These are phyloP conservation scores for Epiblema foenella DNA, from an alignment of 2,888 invertebrate genomes.

Conservation along the genomic window DNA sequence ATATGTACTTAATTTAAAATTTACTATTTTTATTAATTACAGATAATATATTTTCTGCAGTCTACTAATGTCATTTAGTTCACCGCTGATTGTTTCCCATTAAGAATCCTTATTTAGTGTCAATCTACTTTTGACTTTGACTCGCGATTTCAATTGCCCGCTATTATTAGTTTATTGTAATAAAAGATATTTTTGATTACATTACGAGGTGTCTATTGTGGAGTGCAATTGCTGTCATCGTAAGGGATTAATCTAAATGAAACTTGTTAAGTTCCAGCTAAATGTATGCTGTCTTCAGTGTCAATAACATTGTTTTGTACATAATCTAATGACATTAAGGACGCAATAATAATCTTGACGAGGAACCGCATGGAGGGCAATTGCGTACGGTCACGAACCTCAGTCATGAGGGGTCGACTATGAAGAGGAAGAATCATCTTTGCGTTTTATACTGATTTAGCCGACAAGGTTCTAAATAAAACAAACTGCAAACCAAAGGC, in stretches of 20 bases:
- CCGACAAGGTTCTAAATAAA: not conserved
- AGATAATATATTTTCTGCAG: not conserved
- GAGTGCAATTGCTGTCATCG: slow-evolving; percentile 3
- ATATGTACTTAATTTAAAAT: slow-evolving; percentile 17
- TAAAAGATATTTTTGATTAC: not conserved
- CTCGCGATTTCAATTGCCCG: not conserved
- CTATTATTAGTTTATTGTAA: not conserved
- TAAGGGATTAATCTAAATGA: no score
- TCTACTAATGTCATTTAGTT: not conserved
- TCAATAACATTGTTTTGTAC: slow-evolving; percentile 10
- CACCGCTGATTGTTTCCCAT: not conserved
- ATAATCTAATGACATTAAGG: not conserved
- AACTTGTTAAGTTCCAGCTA: slow-evolving; percentile 2
- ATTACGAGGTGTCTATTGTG: not conserved
- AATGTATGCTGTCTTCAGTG: not conserved
- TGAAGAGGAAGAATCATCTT: no score
- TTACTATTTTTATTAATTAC: not conserved
- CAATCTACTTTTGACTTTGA: slow-evolving; percentile 8
- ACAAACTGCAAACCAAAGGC: no score
- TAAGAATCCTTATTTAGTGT: not conserved
- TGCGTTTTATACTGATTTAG: slow-evolving; percentile 6
- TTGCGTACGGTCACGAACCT: no score
- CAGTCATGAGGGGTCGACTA: no score
- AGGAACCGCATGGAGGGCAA: no score
- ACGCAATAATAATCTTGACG: no score